A percentile compares a stretch with the other conserved stretches of the same genome.
Conservation (phyloP, 2,113 vertebrate species). For the Todiramphus chloris region DNA sequence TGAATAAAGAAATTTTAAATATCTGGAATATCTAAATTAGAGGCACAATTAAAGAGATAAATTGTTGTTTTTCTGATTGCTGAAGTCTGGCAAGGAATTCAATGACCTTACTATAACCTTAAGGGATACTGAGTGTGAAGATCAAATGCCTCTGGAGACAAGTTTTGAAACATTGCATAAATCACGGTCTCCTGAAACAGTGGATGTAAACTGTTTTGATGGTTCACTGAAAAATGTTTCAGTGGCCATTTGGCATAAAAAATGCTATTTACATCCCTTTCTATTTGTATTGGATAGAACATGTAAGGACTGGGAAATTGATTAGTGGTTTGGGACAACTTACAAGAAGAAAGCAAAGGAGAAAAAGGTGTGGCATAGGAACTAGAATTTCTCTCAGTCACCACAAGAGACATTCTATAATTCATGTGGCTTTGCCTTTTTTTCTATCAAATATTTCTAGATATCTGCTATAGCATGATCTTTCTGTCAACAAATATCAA, state of each 20-base stretch:
- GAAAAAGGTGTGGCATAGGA: background rate
- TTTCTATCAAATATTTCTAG: background rate
- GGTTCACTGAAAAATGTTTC: conserved; percentile 1
- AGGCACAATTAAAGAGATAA: background rate
- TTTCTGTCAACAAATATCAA: background rate
- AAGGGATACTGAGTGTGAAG: background rate
- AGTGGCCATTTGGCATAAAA: background rate
- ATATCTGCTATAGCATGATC: background rate
- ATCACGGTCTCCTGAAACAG: background rate
- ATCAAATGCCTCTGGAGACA: background rate
- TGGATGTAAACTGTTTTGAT: background rate
- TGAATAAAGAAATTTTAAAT: background rate
- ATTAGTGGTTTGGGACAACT: conserved; percentile 16
- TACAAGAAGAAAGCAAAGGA: background rate
- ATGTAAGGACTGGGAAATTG: background rate
- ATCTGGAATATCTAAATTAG: background rate
- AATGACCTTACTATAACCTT: background rate
- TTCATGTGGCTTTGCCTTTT: background rate
- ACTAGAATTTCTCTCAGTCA: background rate
- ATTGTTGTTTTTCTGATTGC: background rate
- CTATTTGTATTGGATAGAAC: conserved; percentile 19
- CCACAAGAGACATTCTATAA: background rate
- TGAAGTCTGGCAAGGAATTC: background rate
- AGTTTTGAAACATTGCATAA: background rate
- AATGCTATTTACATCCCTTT: background rate